Conservation (phyloP, 2,113 vertebrate species). For the Rhagologus leucostigma region DNA sequence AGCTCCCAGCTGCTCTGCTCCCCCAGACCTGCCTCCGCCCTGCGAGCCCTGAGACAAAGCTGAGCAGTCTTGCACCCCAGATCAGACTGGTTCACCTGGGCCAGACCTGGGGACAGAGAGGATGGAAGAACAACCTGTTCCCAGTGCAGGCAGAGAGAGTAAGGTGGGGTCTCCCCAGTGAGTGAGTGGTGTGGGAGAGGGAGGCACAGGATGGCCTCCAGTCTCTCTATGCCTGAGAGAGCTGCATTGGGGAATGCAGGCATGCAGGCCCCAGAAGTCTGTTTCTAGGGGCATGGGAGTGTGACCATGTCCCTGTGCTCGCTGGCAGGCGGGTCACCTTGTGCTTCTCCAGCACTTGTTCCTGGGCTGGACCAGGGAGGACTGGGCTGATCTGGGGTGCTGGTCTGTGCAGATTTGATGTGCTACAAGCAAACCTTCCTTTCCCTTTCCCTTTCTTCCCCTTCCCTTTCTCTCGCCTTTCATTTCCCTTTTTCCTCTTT, state of each 20-base stretch:
- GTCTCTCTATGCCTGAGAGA: fast-evolving
- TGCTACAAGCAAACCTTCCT: neutral
- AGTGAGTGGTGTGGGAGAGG: neutral
- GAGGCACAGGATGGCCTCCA: neutral
- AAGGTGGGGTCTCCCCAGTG: fast-evolving
- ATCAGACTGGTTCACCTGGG: neutral
- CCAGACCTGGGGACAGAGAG: neutral
- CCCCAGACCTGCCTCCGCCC: neutral
- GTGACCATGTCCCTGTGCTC: neutral
- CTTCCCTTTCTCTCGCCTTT: neutral
- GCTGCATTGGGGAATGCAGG: fast-evolving
- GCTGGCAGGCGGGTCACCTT: neutral
- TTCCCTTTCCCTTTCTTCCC: neutral
- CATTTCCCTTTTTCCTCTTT: neutral
- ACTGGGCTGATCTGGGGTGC: fast-evolving
- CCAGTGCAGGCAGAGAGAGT: fast-evolving
- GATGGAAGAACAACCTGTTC: neutral
- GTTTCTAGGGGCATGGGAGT: fast-evolving
- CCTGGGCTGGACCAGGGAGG: fast-evolving
- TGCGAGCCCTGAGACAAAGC: neutral
- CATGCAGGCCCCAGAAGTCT: neutral
- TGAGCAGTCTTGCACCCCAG: neutral
- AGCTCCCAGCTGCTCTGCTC: neutral
- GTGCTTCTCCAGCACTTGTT: neutral
- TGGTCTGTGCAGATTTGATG: neutral